Percentiles rank a stretch among this genome's conserved stretches.
phyloP scores from a whole-genome alignment of 1,140 invertebrate species.

The Cherax quadricarinatus region DNA sequence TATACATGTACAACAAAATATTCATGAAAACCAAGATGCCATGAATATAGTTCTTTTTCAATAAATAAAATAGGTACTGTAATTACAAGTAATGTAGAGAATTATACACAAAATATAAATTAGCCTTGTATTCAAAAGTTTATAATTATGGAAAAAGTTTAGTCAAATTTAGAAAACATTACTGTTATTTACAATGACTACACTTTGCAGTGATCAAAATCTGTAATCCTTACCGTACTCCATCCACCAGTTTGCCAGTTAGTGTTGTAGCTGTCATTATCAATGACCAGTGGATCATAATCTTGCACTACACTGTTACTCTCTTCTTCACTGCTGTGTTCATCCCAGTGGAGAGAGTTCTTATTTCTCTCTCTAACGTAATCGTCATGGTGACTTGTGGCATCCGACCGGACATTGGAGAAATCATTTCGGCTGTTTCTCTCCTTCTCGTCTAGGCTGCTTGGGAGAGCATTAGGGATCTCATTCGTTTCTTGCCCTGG shows the following conservation, averaged over 20 bases:
- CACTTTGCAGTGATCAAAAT: background rate
- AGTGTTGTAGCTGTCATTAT: constrained; percentile 39
- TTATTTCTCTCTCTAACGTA: background rate
- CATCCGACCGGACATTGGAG: constrained; percentile 12
- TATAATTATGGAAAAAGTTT: background rate
- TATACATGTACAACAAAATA: no score
- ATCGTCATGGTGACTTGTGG: background rate
- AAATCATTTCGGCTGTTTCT: constrained; percentile 44
- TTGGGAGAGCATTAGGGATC: constrained; percentile 47
- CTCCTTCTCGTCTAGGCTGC: constrained; percentile 52
- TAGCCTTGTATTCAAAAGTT: background rate
- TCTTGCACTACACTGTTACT: constrained; percentile 32
- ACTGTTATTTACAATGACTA: background rate
- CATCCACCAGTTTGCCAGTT: constrained; percentile 76
- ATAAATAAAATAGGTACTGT: no score
- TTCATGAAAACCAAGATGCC: no score
- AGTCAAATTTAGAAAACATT: background rate
- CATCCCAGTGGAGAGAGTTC: background rate
- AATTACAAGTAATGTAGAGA: no score
- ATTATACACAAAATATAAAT: no score
- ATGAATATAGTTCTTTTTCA: no score
- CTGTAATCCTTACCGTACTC: constrained; percentile 75
- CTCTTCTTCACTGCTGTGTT: constrained; percentile 41
- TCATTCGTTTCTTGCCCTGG: constrained; percentile 51
- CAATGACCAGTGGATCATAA: constrained; percentile 14